Base-by-base conservation (phyloP, 1,140 invertebrate genomes). In the Nomia melanderi region DNA sequence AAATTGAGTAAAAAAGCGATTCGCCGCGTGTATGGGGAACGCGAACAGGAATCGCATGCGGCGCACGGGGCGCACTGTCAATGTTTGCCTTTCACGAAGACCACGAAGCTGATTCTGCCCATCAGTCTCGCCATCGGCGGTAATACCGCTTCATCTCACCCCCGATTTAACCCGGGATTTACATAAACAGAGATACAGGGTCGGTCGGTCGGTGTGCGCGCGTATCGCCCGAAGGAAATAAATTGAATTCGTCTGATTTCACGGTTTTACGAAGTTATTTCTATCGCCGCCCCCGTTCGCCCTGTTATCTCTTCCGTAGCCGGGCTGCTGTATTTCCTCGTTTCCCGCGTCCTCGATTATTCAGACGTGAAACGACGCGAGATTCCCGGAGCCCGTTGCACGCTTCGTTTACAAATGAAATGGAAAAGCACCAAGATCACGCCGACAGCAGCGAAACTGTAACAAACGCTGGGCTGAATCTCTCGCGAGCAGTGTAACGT, bases 11-110 rank as follows among this genome's bases (percentile, higher is more conserved):
- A n/a, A n/a, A n/a, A 27, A 23, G n/a, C 14, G 17, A 12, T 29
- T 20, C 9, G 23, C 36, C 23, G 25, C 7, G 12, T 33, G 31
- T 60, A 60, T 33, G 29, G 44, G 31, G 70, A 60, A 76, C 50
- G 74, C 20, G 64, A 64, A 64, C 63, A 57, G 33, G 66, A 63
- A 72, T 44, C 33, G 67, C 33, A 29, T n/a, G 29, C 29, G 14
- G 14, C 20, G 67, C 25, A 64, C n/a, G 27, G 31, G 9, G 44
- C 36, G 31, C 57, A 53, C 14, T 72, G 50, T 81, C 53, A 82
- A 78, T 74, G 81, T 82, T 78, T 83, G 60, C 66, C 25, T 27
- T 50, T 54, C 54, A 20, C 65, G 44, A 63, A 60, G 25, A 59
- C 44, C 33, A 54, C 33, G 27, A 44, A 47, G 57, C 47, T 62